Conservation (phyloP, 2,797 vertebrate species). For the Lacerta bilineata region DNA sequence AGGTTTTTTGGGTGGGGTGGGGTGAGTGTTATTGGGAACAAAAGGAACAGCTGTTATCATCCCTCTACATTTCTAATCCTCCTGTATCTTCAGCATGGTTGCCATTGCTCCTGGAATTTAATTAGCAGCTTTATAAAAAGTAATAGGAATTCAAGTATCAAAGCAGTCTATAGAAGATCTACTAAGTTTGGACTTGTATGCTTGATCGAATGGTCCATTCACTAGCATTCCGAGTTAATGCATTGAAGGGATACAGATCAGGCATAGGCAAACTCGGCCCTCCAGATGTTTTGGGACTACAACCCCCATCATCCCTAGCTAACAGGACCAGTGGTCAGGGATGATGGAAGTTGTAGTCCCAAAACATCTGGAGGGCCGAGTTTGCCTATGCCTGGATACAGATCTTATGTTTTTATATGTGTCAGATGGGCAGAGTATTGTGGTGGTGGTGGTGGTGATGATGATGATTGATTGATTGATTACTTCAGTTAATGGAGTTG, state of each 20-base stretch:
- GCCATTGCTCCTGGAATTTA: slow-evolving; percentile 32
- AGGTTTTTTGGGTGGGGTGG: not conserved
- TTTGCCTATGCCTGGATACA: too few species aligned
- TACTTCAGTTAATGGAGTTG: not conserved
- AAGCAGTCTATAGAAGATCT: slow-evolving; percentile 34
- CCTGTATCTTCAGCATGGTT: slow-evolving; percentile 13
- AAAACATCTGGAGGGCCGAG: too few species aligned
- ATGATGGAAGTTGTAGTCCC: too few species aligned
- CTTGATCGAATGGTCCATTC: not conserved
- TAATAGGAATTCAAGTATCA: slow-evolving; percentile 6
- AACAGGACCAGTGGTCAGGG: too few species aligned
- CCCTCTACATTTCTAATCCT: not conserved
- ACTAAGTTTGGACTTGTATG: not conserved
- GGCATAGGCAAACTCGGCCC: too few species aligned
- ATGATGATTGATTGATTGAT: too few species aligned
- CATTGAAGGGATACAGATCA: too few species aligned
- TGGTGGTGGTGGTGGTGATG: too few species aligned
- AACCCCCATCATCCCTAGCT: too few species aligned
- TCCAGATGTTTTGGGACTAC: too few species aligned
- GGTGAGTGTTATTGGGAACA: not conserved
- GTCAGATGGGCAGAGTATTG: too few species aligned
- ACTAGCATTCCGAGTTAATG: not conserved
- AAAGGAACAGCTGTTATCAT: not conserved
- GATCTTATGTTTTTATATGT: too few species aligned
- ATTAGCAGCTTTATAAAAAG: slow-evolving; percentile 39